A percentile compares a stretch with the other conserved stretches of the same genome.
Evolutionary conservation across 2,888 invertebrate genomes (phyloP).

Genomic region (Shargacucullia verbasci): DNA sequence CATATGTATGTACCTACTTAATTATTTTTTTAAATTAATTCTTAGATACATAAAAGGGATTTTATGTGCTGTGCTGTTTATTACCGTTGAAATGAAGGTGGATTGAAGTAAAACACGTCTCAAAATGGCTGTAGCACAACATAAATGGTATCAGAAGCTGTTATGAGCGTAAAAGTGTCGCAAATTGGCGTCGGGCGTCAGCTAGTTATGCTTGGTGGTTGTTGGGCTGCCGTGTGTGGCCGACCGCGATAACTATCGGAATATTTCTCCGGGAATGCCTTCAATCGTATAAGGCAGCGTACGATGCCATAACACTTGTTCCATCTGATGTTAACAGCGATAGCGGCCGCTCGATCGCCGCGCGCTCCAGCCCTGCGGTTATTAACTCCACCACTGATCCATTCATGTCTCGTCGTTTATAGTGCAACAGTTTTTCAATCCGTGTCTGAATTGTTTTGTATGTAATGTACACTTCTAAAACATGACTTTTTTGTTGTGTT

Average conservation of each 20-base stretch:
- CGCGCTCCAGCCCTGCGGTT: constrained; percentile 71
- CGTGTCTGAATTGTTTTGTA: constrained; percentile 38
- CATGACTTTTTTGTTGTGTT: constrained; percentile 37
- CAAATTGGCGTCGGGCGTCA: constrained; percentile 76
- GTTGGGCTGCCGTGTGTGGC: constrained; percentile 77
- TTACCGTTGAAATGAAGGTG: constrained; percentile 55
- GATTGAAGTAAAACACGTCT: constrained; percentile 66
- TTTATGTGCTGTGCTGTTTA: constrained; percentile 58
- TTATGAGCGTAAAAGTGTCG: constrained; percentile 80
- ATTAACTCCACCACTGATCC: constrained; percentile 73
- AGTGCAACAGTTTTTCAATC: constrained; percentile 43
- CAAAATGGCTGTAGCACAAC: constrained; percentile 65
- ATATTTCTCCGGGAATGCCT: constrained; percentile 74
- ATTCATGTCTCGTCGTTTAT: constrained; percentile 60
- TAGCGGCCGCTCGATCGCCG: constrained; percentile 68
- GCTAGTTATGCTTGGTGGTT: constrained; percentile 73
- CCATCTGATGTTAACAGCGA: constrained; percentile 77
- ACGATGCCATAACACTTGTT: constrained; percentile 85
- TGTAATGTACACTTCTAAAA: constrained; percentile 34
- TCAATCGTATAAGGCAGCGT: constrained; percentile 79
- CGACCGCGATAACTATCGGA: constrained; percentile 77
- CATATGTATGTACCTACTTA: constrained; percentile 55
- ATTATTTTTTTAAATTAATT: constrained; percentile 58
- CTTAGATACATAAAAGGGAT: constrained; percentile 57
- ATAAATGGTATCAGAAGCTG: constrained; percentile 72